Evolutionary conservation across 2,113 vertebrate genomes (phyloP).

Genomic region (Antigone vipio): DNA sequence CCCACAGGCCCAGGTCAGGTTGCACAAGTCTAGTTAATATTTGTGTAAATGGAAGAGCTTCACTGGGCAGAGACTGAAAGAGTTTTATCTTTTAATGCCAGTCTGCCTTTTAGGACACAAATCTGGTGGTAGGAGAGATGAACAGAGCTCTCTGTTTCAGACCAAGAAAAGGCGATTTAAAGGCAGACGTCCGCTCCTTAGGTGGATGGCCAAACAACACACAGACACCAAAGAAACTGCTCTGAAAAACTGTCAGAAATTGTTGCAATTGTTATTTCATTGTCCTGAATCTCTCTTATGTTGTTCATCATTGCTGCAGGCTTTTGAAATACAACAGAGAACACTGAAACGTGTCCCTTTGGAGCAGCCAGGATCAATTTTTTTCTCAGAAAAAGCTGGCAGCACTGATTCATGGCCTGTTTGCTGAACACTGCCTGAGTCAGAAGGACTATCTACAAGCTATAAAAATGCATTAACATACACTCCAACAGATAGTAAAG

Average conservation of each 20-base stretch:
- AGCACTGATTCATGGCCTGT: constrained; percentile 50
- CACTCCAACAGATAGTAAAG: constrained; percentile 39
- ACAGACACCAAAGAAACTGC: not conserved
- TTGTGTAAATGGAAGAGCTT: not conserved
- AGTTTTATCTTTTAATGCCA: not conserved
- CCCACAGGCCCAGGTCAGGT: too few relatives aligned
- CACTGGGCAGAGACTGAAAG: not conserved
- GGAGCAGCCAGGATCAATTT: constrained; percentile 62
- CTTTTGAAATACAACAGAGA: constrained; percentile 65
- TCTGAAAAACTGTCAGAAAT: not conserved
- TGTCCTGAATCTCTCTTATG: not conserved
- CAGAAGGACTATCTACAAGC: constrained; percentile 24
- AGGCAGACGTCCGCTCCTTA: not conserved
- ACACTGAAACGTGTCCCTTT: constrained; percentile 36
- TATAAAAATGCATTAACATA: constrained; percentile 58
- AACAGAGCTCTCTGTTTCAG: not conserved
- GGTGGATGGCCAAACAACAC: not conserved
- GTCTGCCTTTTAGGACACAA: not conserved
- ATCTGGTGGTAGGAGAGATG: not conserved
- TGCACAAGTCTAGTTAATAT: not conserved
- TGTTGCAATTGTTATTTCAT: not conserved
- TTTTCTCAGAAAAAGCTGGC: constrained; percentile 64
- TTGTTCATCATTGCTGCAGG: not conserved
- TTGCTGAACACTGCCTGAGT: constrained; percentile 53
- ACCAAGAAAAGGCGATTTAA: not conserved